phyloP scores from a whole-genome alignment of 2,888 invertebrate species.

The Carcina quercana region DNA sequence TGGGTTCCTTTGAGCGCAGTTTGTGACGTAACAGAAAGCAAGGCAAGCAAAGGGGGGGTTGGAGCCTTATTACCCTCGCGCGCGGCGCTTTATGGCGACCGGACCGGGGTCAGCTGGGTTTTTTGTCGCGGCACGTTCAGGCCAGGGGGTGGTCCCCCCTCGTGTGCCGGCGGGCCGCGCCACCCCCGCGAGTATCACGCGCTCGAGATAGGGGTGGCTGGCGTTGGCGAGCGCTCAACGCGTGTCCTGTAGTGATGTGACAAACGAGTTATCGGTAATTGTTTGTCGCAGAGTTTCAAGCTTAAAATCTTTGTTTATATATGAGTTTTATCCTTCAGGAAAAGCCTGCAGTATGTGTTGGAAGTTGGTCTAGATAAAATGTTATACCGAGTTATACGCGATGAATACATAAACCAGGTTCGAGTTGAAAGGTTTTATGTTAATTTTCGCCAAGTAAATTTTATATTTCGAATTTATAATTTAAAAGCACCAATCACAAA shows the following conservation, averaged over 20 bases:
- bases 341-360: too few relatives aligned
- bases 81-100: slow-evolving; percentile 56
- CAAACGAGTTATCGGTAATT: neutral
- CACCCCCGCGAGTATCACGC: slow-evolving; percentile 14
- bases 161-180: slow-evolving; percentile 16
- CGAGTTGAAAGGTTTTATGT: too few relatives aligned
- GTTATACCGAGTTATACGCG: too few relatives aligned
- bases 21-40: slow-evolving; percentile 42
- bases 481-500: too few relatives aligned
- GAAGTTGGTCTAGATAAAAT: too few relatives aligned
- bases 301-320: neutral
- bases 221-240: slow-evolving; percentile 14
- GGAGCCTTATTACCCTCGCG: slow-evolving; percentile 39
- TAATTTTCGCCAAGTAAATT: too few relatives aligned
- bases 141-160: slow-evolving; percentile 6
- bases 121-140: slow-evolving; percentile 62
- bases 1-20: slow-evolving; percentile 59
- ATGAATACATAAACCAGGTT: too few relatives aligned
- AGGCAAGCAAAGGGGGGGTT: slow-evolving; percentile 48
- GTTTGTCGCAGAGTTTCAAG: neutral
- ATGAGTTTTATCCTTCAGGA: too few relatives aligned
- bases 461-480: too few relatives aligned
- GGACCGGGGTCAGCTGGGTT: slow-evolving; percentile 58
- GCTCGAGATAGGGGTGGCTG: slow-evolving; percentile 20
- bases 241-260: slow-evolving; percentile 2